phyloP scores from a whole-genome alignment of 2,797 vertebrate genomes.

The Pangasius larnaudii region DNA sequence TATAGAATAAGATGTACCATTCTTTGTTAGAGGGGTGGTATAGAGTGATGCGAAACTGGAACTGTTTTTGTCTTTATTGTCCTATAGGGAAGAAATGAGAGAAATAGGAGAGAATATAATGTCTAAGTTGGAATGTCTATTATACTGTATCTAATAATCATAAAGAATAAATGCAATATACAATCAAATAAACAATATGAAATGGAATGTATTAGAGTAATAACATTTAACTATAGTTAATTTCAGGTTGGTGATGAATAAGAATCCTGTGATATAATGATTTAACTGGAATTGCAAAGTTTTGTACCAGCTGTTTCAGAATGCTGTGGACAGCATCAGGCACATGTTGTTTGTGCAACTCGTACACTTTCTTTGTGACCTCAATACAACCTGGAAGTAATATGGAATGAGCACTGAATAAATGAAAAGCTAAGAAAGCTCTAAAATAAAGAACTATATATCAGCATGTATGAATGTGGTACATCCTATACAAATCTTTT shows the following conservation, averaged over 20 bases:
- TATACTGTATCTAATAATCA: not conserved
- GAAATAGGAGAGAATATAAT: not conserved
- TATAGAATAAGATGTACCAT: constrained; percentile 13
- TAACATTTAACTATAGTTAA: not conserved
- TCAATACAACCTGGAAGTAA: constrained; percentile 64
- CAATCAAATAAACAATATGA: not conserved
- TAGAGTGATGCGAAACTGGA: not conserved
- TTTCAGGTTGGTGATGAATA: not conserved
- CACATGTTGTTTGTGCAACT: constrained; percentile 61
- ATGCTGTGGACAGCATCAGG: constrained; percentile 53
- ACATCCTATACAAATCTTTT: not conserved
- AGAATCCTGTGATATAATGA: not conserved
- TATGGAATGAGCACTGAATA: not conserved
- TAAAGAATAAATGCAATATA: not conserved
- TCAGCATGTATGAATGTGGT: not conserved
- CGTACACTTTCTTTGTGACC: constrained; percentile 61
- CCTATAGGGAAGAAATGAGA: not conserved
- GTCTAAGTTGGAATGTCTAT: not conserved
- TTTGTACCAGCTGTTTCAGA: constrained; percentile 64
- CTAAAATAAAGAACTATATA: no score
- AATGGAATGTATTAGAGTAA: not conserved
- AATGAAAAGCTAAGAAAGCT: not conserved
- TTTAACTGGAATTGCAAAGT: not conserved
- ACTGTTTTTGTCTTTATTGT: constrained; percentile 10
- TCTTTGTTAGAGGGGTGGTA: not conserved